phyloP scores from a whole-genome alignment of 2,888 invertebrate species.

The Halictus ligatus region DNA sequence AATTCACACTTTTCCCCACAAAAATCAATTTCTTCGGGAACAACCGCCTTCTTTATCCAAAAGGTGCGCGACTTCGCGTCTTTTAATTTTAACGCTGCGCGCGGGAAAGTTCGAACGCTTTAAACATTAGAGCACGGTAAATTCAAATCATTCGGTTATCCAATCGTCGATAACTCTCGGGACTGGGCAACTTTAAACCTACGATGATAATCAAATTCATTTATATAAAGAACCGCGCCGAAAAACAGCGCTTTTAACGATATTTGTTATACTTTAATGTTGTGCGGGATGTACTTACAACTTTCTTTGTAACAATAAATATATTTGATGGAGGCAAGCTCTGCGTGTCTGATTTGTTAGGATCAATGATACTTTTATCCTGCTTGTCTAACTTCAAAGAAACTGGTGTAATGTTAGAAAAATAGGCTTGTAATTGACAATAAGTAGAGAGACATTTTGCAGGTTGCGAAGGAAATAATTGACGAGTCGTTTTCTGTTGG shows the following conservation, averaged over 20 bases:
- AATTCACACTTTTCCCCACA: too few relatives aligned
- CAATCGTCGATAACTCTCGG: background rate
- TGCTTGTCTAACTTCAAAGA: background rate
- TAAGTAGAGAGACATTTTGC: background rate
- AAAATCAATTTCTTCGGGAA: background rate
- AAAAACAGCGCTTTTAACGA: background rate
- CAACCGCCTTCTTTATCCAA: background rate
- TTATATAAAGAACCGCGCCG: background rate
- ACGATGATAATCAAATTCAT: background rate
- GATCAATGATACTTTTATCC: background rate
- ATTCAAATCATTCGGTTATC: background rate
- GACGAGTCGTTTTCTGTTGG: background rate
- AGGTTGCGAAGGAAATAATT: background rate
- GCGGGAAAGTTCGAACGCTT: background rate
- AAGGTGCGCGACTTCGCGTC: background rate
- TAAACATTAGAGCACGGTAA: conserved; percentile 1
- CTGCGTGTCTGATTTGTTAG: background rate
- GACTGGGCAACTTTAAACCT: background rate
- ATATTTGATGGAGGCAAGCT: background rate
- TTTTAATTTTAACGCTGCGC: conserved; percentile 16
- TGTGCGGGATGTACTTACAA: conserved; percentile 10
- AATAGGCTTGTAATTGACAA: background rate
- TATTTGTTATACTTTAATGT: conserved; percentile 9
- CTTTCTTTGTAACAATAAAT: conserved; percentile 29
- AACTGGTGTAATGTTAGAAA: background rate